Conservation (phyloP, 1,140 invertebrate genomes). For the Epicauta chinensis region DNA sequence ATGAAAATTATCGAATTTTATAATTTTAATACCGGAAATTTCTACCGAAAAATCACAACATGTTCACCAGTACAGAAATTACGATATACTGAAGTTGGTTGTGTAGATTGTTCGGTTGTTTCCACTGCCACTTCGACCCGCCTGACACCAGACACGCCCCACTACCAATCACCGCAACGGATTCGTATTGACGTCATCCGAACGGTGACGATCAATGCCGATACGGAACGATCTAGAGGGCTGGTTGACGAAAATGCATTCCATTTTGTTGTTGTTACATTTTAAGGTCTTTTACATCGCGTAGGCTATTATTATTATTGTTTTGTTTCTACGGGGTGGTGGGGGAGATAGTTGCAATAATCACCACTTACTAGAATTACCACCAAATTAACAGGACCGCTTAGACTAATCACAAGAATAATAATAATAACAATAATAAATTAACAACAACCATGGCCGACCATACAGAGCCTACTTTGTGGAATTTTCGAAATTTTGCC, state of each 20-base stretch:
- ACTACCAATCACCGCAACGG: slow-evolving; percentile 31
- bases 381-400: too few relatives aligned
- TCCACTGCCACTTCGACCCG: slow-evolving; percentile 30
- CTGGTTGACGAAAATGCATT: slow-evolving; percentile 23
- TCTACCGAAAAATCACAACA: slow-evolving; percentile 21
- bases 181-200: slow-evolving; percentile 36
- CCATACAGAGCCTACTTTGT: too few relatives aligned
- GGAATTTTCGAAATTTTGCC: too few relatives aligned
- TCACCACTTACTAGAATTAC: too few relatives aligned
- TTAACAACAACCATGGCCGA: too few relatives aligned
- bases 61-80: slow-evolving; percentile 29
- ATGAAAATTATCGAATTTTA: slow-evolving; percentile 1
- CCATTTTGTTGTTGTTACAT: slow-evolving; percentile 36
- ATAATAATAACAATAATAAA: too few relatives aligned
- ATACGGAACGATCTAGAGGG: slow-evolving; percentile 20
- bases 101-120: slow-evolving; percentile 25
- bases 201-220: slow-evolving; percentile 24
- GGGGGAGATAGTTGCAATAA: too few relatives aligned
- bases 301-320: too few relatives aligned
- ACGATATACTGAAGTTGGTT: slow-evolving; percentile 30
- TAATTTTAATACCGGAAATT: slow-evolving; percentile 9
- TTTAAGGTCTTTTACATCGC: too few relatives aligned
- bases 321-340: too few relatives aligned
- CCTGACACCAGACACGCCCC: slow-evolving; percentile 38
- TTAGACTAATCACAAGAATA: too few relatives aligned